These are phyloP conservation scores for Trinectes maculatus DNA, from an alignment of 2,113 vertebrate species.

Conservation along the genomic window DNA sequence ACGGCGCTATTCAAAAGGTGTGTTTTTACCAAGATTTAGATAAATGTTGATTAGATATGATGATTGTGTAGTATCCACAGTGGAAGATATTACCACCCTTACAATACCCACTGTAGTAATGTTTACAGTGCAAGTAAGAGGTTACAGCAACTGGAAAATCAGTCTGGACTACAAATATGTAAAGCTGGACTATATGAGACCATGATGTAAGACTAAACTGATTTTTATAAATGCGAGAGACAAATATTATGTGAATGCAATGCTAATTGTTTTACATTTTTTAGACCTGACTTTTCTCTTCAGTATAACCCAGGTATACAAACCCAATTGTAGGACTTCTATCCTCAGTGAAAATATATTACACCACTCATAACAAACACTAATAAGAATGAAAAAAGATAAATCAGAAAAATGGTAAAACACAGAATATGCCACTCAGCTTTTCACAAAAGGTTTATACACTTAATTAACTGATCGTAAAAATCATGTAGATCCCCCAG, in stretches of 20 bases:
- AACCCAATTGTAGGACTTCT: too few species aligned
- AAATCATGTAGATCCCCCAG: background rate
- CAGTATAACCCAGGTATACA: too few species aligned
- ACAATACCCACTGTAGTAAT: conserved; percentile 7
- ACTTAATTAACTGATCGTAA: background rate
- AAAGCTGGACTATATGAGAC: background rate
- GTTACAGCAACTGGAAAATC: background rate
- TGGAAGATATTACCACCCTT: conserved; percentile 18
- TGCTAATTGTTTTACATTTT: background rate
- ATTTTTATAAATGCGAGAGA: background rate
- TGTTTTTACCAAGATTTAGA: conserved; percentile 47
- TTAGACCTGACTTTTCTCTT: background rate
- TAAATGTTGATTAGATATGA: conserved; percentile 56
- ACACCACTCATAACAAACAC: too few species aligned
- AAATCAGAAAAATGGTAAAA: background rate
- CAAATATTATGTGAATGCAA: background rate
- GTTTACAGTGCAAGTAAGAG: conserved; percentile 12
- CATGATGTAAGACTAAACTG: background rate
- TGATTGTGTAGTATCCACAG: conserved; percentile 30
- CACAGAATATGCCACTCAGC: background rate
- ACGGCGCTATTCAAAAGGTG: conserved; percentile 33
- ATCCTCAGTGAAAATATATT: background rate
- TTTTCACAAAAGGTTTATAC: background rate
- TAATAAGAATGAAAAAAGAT: too few species aligned
- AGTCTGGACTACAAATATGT: background rate